Evolutionary conservation across 2,113 vertebrate genomes (phyloP).

Genomic region (Pseudonaja textilis): DNA sequence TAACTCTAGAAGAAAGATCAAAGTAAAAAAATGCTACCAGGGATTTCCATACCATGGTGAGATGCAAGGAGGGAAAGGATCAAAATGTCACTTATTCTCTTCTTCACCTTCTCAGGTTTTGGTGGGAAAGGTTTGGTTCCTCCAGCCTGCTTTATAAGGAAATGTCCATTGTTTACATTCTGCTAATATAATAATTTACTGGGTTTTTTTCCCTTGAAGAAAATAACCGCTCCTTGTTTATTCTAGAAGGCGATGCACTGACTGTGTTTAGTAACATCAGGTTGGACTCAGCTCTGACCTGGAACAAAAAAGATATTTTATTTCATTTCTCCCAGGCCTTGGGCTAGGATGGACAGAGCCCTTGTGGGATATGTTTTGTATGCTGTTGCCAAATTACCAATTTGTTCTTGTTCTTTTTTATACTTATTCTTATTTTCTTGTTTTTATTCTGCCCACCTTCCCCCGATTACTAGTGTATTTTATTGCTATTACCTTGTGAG

Average conservation of each 20-base stretch:
- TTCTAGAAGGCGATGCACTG: not conserved
- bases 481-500: not conserved
- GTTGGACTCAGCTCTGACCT: not conserved
- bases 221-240: not conserved
- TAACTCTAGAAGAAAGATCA: not conserved
- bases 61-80: not conserved
- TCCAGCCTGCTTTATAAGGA: not conserved
- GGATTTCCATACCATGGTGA: not conserved
- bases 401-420: not conserved
- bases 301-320: not conserved
- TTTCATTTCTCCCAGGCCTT: not conserved
- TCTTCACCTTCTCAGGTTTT: not conserved
- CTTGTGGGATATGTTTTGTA: not conserved
- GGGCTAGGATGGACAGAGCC: not conserved
- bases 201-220: not conserved
- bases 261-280: not conserved
- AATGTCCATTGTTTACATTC: not conserved
- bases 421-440: not conserved
- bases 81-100: not conserved
- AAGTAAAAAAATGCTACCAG: not conserved
- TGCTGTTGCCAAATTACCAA: not conserved
- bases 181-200: not conserved
- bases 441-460: not conserved
- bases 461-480: not conserved
- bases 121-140: not conserved